Evolutionary conservation across 2,113 vertebrate species (phyloP).

Genomic region (Xenus cinereus): DNA sequence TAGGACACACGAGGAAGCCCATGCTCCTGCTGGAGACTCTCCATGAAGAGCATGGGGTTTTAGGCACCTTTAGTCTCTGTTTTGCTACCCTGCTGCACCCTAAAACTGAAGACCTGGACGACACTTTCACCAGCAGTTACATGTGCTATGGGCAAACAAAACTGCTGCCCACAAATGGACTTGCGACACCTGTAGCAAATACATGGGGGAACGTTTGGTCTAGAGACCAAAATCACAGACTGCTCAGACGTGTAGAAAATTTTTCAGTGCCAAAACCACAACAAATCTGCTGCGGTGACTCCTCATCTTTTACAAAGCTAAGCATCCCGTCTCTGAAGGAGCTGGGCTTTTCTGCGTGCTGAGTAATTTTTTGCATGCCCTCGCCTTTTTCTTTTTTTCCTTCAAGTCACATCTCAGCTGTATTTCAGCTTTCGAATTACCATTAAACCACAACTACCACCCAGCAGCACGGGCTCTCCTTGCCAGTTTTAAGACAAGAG

Average conservation of each 20-base stretch:
- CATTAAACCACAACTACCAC: not conserved
- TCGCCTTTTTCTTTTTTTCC: fast-evolving
- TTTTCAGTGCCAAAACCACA: not conserved
- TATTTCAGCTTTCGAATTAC: not conserved
- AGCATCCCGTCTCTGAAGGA: not conserved
- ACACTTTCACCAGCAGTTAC: not conserved
- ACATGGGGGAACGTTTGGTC: not conserved
- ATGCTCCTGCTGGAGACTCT: not conserved
- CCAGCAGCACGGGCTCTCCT: not conserved
- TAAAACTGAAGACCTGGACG: not conserved
- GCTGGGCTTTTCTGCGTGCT: not conserved
- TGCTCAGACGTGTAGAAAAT: not conserved
- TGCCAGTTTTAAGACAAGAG: not conserved
- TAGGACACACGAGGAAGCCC: not conserved
- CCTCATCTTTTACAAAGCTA: not conserved
- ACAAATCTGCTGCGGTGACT: not conserved
- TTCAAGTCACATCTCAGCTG: not conserved
- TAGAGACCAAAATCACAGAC: not conserved
- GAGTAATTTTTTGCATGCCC: not conserved
- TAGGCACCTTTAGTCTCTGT: not conserved
- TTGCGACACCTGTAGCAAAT: not conserved
- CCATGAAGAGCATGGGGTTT: not conserved
- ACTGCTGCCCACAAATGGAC: not conserved
- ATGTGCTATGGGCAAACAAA: not conserved
- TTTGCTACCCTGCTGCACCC: not conserved